A percentile compares a stretch with the other conserved stretches of the same genome.
phyloP scores from a whole-genome alignment of 2,797 vertebrate species.

The Cyprinodon diabolis region DNA sequence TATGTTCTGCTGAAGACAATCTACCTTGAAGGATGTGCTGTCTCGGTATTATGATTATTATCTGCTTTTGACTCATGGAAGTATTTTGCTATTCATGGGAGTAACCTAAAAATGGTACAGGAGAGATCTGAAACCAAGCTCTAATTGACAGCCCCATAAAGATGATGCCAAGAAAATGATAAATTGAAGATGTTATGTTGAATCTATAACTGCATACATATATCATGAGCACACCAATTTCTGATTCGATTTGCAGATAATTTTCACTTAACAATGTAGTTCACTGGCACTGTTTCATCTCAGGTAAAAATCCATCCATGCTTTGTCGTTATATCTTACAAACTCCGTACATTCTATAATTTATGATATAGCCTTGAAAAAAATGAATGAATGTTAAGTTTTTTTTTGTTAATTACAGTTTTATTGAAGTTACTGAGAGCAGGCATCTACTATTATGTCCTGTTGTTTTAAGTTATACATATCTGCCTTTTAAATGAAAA shows the following conservation, averaged over 20 bases:
- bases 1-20: conserved; percentile 69
- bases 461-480: background rate
- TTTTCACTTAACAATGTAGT: conserved; percentile 36
- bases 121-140: conserved; percentile 55
- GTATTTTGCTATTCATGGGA: conserved; percentile 64
- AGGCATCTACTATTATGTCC: background rate
- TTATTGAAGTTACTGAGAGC: background rate
- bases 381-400: background rate
- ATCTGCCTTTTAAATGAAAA: background rate
- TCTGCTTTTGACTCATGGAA: conserved; percentile 72
- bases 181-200: conserved; percentile 66
- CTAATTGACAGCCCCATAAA: conserved; percentile 75
- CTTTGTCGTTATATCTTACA: conserved; percentile 6
- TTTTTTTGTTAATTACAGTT: background rate
- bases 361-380: background rate
- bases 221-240: conserved; percentile 60
- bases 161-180: conserved; percentile 68
- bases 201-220: conserved; percentile 74
- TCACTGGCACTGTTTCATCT: conserved; percentile 14
- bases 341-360: background rate
- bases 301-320: conserved; percentile 8
- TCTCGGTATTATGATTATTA: conserved; percentile 75
- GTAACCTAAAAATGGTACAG: conserved; percentile 45
- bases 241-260: conserved; percentile 49
- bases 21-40: conserved; percentile 73